Evolutionary conservation across 1,140 invertebrate species (phyloP), one percentile per base, ranked within the genome.

Genomic region (Leptopilina clavipes): DNA sequence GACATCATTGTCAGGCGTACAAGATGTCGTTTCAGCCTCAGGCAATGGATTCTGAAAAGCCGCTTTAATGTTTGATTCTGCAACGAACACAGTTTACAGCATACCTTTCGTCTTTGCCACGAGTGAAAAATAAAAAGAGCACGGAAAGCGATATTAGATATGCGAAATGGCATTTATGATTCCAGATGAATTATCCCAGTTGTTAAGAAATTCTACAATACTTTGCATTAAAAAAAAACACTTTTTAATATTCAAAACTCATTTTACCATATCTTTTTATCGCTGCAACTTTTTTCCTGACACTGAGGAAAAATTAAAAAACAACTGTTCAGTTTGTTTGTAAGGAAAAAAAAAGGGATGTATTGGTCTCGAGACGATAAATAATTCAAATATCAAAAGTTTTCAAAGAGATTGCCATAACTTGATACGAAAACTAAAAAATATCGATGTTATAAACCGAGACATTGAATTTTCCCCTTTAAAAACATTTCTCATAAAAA

Each of bases 1-100:
- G 59, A 65, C 59, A 65, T 65, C 25, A 10, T 65, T 65, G 59
- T 37, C 59, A 65, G 59, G 25, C 22, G 59, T 65, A 65, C 59
- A 65, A 65, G 59, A 65, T 31, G 59, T 18, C 56, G 19, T 31
- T 65, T 65, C 25, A 65, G 25, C 59, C 59, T 12, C 59, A 22
- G 59, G 59, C 59, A 31, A 65, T 22, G 59, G 59, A 65, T 65
- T 65, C 59, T 65, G 59, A 65, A 65, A 65, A 65, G 59, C 59
- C 11, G 59, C 59, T 65, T 65, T 65, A 65, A 65, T 65, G 59
- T 31, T n/a, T 59, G 56, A 59, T 31, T 59, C 22, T 59, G 56
- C 56, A 59, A 22, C 56, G 10, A 25, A 59, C 56, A 59, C 56
- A 59, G 18, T 59, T 59, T 65, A 3, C 59, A 65, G 25, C 59